These are phyloP conservation scores for Ciconia nigra DNA, from an alignment of 2,797 vertebrate species.

Conservation along the genomic window DNA sequence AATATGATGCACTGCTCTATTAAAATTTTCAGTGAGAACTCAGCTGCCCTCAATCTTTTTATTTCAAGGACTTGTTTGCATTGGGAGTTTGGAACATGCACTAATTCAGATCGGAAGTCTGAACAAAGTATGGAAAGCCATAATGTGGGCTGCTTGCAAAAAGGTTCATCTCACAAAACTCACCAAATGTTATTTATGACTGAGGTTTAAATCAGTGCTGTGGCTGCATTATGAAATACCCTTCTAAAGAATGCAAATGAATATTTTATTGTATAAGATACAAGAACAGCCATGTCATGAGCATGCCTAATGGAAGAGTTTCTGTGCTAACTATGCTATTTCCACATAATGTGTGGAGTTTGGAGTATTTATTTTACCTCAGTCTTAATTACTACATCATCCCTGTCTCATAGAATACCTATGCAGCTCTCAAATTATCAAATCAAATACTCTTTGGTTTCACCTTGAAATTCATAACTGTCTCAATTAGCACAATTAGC, in stretches of 20 bases:
- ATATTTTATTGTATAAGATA: background rate
- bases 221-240: background rate
- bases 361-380: background rate
- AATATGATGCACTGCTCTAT: background rate
- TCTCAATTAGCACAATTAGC: background rate
- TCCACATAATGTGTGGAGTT: background rate
- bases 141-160: background rate
- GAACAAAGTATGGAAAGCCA: background rate
- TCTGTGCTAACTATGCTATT: background rate
- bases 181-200: background rate
- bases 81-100: background rate
- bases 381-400: background rate
- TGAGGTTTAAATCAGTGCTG: background rate
- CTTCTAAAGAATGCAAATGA: background rate
- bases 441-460: background rate
- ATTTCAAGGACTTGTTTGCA: background rate
- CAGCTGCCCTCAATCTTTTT: background rate
- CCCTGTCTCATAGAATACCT: background rate
- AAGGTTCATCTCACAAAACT: background rate
- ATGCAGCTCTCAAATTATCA: background rate
- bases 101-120: fast-evolving
- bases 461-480: background rate
- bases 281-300: background rate
- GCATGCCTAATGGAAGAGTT: background rate
- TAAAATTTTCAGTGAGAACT: background rate